These are phyloP conservation scores for Cheilosia vernalis DNA, from an alignment of 2,888 invertebrate species.

Conservation along the genomic window DNA sequence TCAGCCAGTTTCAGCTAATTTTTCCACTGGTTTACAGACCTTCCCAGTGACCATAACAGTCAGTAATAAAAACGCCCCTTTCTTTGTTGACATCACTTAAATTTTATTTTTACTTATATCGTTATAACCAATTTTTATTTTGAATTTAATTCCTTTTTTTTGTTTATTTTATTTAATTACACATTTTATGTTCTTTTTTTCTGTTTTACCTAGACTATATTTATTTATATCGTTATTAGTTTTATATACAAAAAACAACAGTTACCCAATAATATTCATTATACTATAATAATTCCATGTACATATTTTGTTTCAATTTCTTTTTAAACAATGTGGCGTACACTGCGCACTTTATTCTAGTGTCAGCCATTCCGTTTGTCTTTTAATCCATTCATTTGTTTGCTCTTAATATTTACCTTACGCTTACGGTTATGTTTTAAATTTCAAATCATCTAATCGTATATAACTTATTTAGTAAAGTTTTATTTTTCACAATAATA, in stretches of 20 bases:
- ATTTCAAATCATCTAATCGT: constrained; percentile 34
- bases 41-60: background rate
- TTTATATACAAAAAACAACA: constrained; percentile 72
- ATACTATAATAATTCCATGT: constrained; percentile 53
- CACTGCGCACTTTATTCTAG: constrained; percentile 13
- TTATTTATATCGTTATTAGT: constrained; percentile 34
- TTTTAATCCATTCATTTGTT: constrained; percentile 6
- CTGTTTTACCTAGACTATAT: constrained; percentile 38
- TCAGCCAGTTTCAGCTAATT: too few species aligned
- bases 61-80: background rate
- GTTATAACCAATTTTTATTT: constrained; percentile 47
- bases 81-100: constrained; percentile 39
- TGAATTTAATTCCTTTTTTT: constrained; percentile 35
- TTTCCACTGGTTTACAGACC: too few species aligned
- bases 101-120: constrained; percentile 43
- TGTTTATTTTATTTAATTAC: constrained; percentile 59
- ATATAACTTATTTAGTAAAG: constrained; percentile 39
- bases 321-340: constrained; percentile 19
- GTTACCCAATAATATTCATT: constrained; percentile 51
- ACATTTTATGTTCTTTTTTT: constrained; percentile 40
- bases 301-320: constrained; percentile 30
- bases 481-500: constrained; percentile 52
- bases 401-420: constrained; percentile 32
- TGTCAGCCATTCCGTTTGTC: constrained; percentile 11
- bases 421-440: constrained; percentile 2